phyloP scores from a whole-genome alignment of 2,888 invertebrate genomes.

The Drosophila mimica region DNA sequence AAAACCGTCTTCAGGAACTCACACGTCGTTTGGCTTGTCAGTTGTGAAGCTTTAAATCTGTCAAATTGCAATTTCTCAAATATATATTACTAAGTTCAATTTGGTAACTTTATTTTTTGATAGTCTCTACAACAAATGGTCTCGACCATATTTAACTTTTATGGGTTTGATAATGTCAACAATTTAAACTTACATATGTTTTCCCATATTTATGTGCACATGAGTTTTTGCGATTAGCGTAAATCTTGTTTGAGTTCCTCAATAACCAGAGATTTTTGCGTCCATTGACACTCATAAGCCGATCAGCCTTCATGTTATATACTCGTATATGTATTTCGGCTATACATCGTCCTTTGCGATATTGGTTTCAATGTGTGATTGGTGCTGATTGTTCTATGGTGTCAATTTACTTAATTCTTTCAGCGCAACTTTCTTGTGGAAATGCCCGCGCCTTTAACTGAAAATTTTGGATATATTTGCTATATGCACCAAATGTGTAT shows the following conservation, averaged over 20 bases:
- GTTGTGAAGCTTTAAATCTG: background rate
- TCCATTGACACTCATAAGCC: conserved; percentile 49
- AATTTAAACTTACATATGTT: background rate
- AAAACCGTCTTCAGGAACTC: background rate
- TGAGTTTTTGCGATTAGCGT: conserved; percentile 44
- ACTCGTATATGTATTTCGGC: background rate
- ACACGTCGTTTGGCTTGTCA: background rate
- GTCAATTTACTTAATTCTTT: background rate
- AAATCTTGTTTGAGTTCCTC: conserved; percentile 59
- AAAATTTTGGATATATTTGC: conserved; percentile 13
- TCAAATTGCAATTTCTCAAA: background rate
- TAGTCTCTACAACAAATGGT: background rate
- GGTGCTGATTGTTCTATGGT: conserved; percentile 3
- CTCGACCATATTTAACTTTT: background rate
- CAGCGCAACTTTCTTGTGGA: conserved; percentile 14
- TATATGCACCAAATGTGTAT: background rate
- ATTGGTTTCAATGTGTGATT: conserved; percentile 1
- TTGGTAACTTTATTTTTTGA: background rate
- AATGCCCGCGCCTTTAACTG: conserved; percentile 11
- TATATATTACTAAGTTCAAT: background rate
- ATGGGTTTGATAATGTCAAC: background rate
- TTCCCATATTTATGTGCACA: background rate
- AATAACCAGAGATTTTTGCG: conserved; percentile 62
- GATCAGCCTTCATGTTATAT: conserved; percentile 57
- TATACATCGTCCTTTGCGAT: conserved; percentile 21